Conservation (phyloP, 1,140 invertebrate species). For the Lasioglossum albipes region DNA sequence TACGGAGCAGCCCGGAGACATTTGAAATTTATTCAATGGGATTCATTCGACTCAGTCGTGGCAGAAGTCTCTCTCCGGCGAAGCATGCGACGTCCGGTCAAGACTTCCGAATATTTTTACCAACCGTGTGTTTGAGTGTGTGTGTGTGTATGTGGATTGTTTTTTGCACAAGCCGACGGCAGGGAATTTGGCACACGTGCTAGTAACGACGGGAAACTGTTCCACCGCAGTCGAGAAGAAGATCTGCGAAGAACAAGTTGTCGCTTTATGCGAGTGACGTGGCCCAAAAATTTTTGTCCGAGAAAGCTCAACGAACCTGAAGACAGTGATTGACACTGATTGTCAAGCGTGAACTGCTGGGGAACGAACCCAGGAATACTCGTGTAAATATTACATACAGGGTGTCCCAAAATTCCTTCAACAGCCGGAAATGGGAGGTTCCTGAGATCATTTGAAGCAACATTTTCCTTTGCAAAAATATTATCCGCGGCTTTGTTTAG, state of each 20-base stretch:
- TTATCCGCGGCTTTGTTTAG: no score
- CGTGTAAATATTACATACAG: no score
- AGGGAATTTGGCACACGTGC: constrained; percentile 28
- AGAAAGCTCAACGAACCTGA: no score
- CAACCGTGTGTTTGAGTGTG: background rate
- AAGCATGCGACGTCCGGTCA: constrained; percentile 34
- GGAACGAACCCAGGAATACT: no score
- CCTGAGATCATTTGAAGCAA: no score
- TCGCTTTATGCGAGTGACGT: background rate
- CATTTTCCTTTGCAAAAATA: no score
- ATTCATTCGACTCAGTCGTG: background rate
- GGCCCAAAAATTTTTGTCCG: background rate
- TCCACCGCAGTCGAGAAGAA: constrained; percentile 1
- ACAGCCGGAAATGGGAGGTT: no score
- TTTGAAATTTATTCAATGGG: constrained; percentile 37
- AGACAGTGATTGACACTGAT: no score
- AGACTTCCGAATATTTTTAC: constrained; percentile 48
- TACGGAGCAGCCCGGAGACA: constrained; percentile 30
- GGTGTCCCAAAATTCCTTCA: no score
- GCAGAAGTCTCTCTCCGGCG: constrained; percentile 36
- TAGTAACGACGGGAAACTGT: constrained; percentile 13
- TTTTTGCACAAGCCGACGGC: constrained; percentile 13
- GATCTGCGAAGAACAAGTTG: background rate
- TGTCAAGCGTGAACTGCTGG: no score
- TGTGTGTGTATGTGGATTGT: background rate